These are phyloP conservation scores for Acanthosepion lycidas DNA, from an alignment of 2,888 invertebrate genomes.

Conservation along the genomic window DNA sequence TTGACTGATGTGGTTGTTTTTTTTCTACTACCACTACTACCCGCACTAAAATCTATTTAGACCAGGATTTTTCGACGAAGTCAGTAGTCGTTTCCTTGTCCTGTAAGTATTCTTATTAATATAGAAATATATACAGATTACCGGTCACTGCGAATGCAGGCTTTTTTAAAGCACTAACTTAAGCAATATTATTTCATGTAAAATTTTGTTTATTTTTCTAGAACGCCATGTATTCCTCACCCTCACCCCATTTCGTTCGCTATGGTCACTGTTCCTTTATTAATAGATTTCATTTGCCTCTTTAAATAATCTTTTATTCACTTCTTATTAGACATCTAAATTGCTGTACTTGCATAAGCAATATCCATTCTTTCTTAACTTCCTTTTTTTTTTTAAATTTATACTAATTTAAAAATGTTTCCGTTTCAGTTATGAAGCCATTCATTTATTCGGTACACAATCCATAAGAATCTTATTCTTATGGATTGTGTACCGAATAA, in stretches of 20 bases:
- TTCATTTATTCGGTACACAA: no score
- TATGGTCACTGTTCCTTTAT: neutral
- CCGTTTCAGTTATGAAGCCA: no score
- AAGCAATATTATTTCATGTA: neutral
- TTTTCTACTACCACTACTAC: neutral
- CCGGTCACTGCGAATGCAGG: neutral
- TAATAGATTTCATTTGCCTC: neutral
- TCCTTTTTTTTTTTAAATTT: no score
- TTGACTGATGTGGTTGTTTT: neutral
- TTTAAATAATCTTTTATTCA: no score
- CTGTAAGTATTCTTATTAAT: neutral
- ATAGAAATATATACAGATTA: no score
- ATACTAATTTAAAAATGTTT: no score
- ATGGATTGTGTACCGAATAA: no score
- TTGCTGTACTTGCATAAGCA: no score
- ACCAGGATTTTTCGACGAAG: constrained; percentile 18
- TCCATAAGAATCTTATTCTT: no score
- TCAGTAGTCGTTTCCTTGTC: neutral
- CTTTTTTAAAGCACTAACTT: neutral
- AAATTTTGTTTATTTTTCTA: neutral
- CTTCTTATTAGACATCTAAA: no score
- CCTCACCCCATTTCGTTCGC: neutral
- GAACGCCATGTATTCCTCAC: neutral
- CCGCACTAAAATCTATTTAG: neutral
- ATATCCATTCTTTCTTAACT: no score